Base-by-base conservation (phyloP, 2,888 invertebrate genomes). In the Scaptomyza caliginosa region DNA sequence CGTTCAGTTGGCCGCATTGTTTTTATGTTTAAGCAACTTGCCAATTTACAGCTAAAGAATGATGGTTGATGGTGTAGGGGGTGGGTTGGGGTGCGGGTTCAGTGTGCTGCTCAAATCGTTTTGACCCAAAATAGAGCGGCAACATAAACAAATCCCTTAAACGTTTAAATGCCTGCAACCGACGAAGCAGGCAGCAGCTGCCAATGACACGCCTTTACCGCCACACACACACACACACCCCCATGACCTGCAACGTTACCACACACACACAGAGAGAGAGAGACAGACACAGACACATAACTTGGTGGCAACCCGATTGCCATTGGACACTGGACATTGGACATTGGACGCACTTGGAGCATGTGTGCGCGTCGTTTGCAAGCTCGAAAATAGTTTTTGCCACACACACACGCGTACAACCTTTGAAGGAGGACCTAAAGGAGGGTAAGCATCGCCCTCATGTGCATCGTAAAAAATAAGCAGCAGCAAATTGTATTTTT, bases 401-500 rank as follows among this genome's bases (percentile, higher is more conserved):
- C 63, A 67, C 39, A 54, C 46, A 45, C 45, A 52, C 30, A 42
- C 28, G 13, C 21, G n/a, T 28, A 4, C n/a, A 39, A 36, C 45
- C 60, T 45, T 51, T 21, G 52, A 34, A 38, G 16, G 34, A 43
- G 65, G 36, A 52, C 57, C 72, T 58, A 60, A 50, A 39, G 67
- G 50, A 60, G 68, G 55, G 52, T 51, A 48, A 55, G 52, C 82
- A 78, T 81, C 85, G 79, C 83, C 86, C 82, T 82, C 83, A 80
- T 83, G 83, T 86, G 83, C 83, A 86, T 83, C 86, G 84, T 83
- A 86, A 84, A 84, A 84, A 84, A 84, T 86, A 86, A 89, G 86
- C 88, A 89, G 89, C 86, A 82, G 89, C 86, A 89, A 89, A 89
- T 89, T 88, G 89, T 89, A 89, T 89, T 89, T 89, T 89, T 89